Conservation (phyloP, 92 coral and sea anemone genomes). For the Hydrozoanthus gracilis region DNA sequence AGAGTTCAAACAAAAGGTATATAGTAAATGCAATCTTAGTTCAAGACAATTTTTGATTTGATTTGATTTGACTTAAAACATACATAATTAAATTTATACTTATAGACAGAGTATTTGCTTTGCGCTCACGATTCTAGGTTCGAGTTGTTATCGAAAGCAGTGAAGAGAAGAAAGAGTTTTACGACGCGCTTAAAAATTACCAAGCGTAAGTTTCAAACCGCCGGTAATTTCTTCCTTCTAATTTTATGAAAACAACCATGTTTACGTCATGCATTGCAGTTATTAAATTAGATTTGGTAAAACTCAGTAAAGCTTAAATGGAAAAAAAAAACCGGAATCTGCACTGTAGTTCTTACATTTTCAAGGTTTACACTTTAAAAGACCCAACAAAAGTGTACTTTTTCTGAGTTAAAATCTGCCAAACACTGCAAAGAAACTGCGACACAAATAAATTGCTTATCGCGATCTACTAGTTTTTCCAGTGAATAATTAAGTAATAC, state of each 20-base stretch:
- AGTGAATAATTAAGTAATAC: too few relatives aligned
- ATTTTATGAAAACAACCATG: background rate
- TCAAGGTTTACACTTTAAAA: too few relatives aligned
- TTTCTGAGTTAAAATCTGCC: too few relatives aligned
- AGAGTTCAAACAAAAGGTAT: constrained; percentile 92
- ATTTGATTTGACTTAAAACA: background rate
- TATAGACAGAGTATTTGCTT: background rate
- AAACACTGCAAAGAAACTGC: too few relatives aligned
- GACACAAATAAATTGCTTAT: too few relatives aligned
- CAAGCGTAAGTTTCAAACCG: constrained; percentile 61
- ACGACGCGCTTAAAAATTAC: constrained; percentile 71
- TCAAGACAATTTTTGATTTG: background rate
- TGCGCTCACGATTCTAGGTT: constrained; percentile 49
- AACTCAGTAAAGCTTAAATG: too few relatives aligned
- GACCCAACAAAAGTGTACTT: too few relatives aligned
- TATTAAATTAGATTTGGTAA: too few relatives aligned
- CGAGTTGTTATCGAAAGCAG: constrained; percentile 78
- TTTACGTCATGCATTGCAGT: too few relatives aligned
- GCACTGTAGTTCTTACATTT: too few relatives aligned
- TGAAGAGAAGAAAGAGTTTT: constrained; percentile 76
- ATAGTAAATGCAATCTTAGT: background rate
- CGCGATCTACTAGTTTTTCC: too few relatives aligned
- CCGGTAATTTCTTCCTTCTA: background rate
- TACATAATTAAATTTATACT: background rate
- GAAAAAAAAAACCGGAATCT: too few relatives aligned